phyloP scores from a whole-genome alignment of 2,888 invertebrate genomes.

The Drosophila rellima region DNA sequence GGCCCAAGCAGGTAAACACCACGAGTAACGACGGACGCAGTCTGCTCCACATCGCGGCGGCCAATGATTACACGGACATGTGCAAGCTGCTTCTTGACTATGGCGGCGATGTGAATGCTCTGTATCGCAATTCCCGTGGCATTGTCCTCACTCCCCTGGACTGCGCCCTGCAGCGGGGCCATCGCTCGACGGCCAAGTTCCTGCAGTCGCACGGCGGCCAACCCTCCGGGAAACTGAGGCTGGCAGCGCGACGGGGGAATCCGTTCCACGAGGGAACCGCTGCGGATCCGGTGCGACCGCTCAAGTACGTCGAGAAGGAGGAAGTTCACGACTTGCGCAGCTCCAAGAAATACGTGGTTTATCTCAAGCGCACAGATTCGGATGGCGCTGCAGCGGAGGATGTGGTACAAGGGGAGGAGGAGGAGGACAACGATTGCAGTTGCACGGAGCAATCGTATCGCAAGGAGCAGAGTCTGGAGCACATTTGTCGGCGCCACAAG shows the following conservation, averaged over 20 bases:
- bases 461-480: slow-evolving; percentile 80
- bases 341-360: slow-evolving; percentile 84
- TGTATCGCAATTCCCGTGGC: slow-evolving; percentile 93
- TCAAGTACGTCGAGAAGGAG: slow-evolving; percentile 85
- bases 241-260: slow-evolving; percentile 83
- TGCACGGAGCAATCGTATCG: slow-evolving; percentile 83
- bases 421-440: slow-evolving; percentile 67
- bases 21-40: slow-evolving; percentile 97
- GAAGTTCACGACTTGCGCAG: slow-evolving; percentile 82
- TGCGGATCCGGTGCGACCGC: slow-evolving; percentile 83
- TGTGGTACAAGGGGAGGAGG: slow-evolving; percentile 19
- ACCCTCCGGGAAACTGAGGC: slow-evolving; percentile 90
- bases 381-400: slow-evolving; percentile 58
- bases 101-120: slow-evolving; percentile 94
- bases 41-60: slow-evolving; percentile 96
- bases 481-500: slow-evolving; percentile 81
- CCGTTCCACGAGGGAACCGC: slow-evolving; percentile 82
- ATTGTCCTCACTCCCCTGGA: slow-evolving; percentile 95
- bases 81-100: slow-evolving; percentile 94
- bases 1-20: slow-evolving; percentile 93
- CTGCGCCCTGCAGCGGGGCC: slow-evolving; percentile 94
- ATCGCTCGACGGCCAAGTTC: slow-evolving; percentile 96
- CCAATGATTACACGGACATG: slow-evolving; percentile 97
- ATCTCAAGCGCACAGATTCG: slow-evolving; percentile 83
- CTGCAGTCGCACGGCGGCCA: slow-evolving; percentile 95